Conservation (phyloP, 1,140 invertebrate genomes). For the Drosophila parvula region DNA sequence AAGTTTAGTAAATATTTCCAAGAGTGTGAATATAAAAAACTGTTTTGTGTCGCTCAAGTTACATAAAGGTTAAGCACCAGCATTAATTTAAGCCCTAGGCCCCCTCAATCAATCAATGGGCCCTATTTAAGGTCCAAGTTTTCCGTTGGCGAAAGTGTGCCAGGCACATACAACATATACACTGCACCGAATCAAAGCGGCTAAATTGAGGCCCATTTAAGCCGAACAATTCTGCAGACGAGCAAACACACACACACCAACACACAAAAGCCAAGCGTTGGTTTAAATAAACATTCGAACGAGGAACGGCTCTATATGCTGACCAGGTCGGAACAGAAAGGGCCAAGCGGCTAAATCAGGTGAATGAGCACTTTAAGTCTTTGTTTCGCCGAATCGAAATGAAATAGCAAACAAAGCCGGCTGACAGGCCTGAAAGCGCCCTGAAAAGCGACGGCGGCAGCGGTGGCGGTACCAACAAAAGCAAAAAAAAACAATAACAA, state of each 20-base stretch:
- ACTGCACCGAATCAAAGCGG: slow-evolving; percentile 36
- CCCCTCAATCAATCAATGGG: slow-evolving; percentile 31
- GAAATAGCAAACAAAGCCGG: slow-evolving; percentile 76
- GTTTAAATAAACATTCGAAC: slow-evolving; percentile 76
- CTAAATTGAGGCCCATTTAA: slow-evolving; percentile 70
- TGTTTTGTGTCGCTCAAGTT: neutral
- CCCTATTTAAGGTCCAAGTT: slow-evolving; percentile 33
- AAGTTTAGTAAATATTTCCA: too few relatives aligned
- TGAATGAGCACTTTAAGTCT: slow-evolving; percentile 80
- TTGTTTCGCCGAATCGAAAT: slow-evolving; percentile 80
- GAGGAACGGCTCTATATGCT: slow-evolving; percentile 1
- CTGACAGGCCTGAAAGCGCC: slow-evolving; percentile 43
- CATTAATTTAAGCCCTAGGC: slow-evolving; percentile 4
- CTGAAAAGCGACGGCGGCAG: slow-evolving; percentile 17
- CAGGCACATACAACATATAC: slow-evolving; percentile 16
- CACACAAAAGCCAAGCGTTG: slow-evolving; percentile 39
- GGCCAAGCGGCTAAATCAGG: slow-evolving; percentile 68
- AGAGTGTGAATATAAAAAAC: too few relatives aligned
- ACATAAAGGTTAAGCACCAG: neutral
- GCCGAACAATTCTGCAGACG: slow-evolving; percentile 55
- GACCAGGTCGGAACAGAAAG: slow-evolving; percentile 13
- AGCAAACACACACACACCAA: slow-evolving; percentile 27
- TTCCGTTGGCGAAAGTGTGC: slow-evolving; percentile 28
- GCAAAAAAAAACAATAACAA: slow-evolving; percentile 36
- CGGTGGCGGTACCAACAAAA: slow-evolving; percentile 34